Base-by-base conservation (phyloP, 2,888 invertebrate species). In the Lypha dubia region DNA sequence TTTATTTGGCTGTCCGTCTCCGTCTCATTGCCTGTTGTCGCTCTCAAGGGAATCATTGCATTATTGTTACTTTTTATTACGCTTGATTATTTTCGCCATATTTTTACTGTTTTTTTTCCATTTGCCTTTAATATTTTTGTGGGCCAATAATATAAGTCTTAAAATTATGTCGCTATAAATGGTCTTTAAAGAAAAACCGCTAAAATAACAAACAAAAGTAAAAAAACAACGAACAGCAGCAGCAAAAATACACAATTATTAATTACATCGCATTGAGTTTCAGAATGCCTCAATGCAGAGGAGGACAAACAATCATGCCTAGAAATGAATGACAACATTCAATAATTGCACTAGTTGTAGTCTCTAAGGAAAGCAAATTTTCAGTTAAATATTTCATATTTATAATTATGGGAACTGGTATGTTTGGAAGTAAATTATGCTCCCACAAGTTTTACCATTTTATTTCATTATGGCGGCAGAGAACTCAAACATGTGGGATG, bases 141-240 rank as follows among this genome's bases (percentile, higher is more conserved):
- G 84, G 81, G 81, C 84, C 84, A 84, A 79, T 84, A 84, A 79
- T 84, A 84, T 81, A 84, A 74, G 81, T 84, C 74, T 84, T 74
- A 77, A 84, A 84, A 81, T 81, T 84, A 84, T 84, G 81, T 84
- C 73, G 84, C 84, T 84, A 84, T 84, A 84, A 84, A 84, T 81
- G 81, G 84, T 77, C 84, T 84, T 84, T 79, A 81, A 84, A 81
- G 81, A 74, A 84, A 79, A 84, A 84, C 84, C 84, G 84, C 84
- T 65, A 41, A 67, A 63, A 58, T 49, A 28, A 28, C 35, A 70
- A 53, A 73, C 70, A 38, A 68, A 53, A 41, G 13, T 15, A 28
- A 6, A 81, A 53, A 60, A 20, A 41, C n/a, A 73, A 70, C 13
- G 20, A 73, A 70, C 13, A 22, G 7, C 49, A 62, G 38, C 22